Evolutionary conservation across 1,140 invertebrate genomes (phyloP), one percentile per base, ranked within the genome.

Genomic region (Heliconius melpomene): DNA sequence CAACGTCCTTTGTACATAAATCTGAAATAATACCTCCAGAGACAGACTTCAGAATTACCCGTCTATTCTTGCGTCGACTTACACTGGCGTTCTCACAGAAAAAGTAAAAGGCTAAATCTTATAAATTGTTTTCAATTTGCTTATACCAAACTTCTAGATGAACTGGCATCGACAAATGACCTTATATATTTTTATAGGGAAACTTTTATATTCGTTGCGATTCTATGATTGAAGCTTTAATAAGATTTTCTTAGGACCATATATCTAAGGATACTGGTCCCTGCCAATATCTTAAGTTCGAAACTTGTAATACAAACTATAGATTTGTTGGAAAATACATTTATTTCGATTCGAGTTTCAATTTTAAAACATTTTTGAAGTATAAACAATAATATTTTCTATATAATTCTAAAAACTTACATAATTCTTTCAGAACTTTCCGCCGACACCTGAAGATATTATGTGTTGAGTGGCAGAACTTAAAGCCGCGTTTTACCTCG

Each of bases 221-320:
- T 29, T 3, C 32, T 20, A 23, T 20, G 29, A 74, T 80, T 77
- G 74, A 60, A 75, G 74, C 26, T 77, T 76, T 80, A 79, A 79
- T 79, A 79, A 79, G 79, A 80, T 76, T 80, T 80, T 73, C 79
- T 79, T 29, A 76, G 70, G 36, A 76, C 73, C 79, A 76, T 74
- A 66, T 79, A 60, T 76, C 70, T 71, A 73, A 71, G 73, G 73
- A 79, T 76, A 80, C 74, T 23, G 7, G 38, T 23, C 79, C 70
- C 26, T 26, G 20, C 60, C 79, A 76, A 76, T 80, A 70, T 76
- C 52, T 52, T 52, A 9, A 75, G 74, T 75, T 76, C 60, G 50
- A 54, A 80, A 76, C 70, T 80, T 38, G 29, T 71, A 46, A 77
- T 50, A 77, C n/a, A 77, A 77, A 26, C 57, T 77, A 38, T 71